Conservation (phyloP, 2,797 vertebrate genomes). For the Pangasius larnaudii region DNA sequence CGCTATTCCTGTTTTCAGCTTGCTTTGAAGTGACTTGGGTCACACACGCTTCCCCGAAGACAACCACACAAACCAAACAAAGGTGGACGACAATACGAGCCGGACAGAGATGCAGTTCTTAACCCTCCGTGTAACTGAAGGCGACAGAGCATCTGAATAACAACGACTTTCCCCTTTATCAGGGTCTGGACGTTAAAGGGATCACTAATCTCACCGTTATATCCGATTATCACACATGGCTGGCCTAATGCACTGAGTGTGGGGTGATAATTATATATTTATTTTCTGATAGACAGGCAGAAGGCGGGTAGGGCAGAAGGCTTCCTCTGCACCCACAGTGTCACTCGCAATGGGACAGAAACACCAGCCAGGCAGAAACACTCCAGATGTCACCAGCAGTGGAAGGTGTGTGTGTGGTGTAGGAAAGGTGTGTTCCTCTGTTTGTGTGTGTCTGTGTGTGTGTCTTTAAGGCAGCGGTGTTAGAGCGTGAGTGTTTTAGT, state of each 20-base stretch:
- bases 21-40: constrained; percentile 27
- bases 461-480: background rate
- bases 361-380: constrained; percentile 63
- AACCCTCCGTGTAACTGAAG: constrained; percentile 61
- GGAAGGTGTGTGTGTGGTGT: constrained; percentile 18
- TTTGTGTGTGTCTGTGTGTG: constrained; percentile 9
- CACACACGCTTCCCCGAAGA: constrained; percentile 48
- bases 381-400: constrained; percentile 62
- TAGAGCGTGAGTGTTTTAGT: constrained; percentile 15
- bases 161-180: constrained; percentile 58
- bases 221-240: constrained; percentile 64
- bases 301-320: constrained; percentile 21
- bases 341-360: constrained; percentile 55
- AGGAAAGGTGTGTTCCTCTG: constrained; percentile 17
- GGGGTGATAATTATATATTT: constrained; percentile 61
- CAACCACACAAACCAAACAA: constrained; percentile 33
- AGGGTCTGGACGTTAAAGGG: constrained; percentile 58
- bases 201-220: constrained; percentile 61
- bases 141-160: constrained; percentile 61
- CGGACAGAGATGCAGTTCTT: constrained; percentile 54
- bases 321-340: constrained; percentile 38
- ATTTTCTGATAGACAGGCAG: constrained; percentile 54
- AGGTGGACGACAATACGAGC: constrained; percentile 25
- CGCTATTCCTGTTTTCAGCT: constrained; percentile 2
- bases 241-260: constrained; percentile 61